Percentiles rank a stretch among this genome's conserved stretches.
phyloP scores from a whole-genome alignment of 1,140 invertebrate genomes.

The Xylocopa sonorina region DNA sequence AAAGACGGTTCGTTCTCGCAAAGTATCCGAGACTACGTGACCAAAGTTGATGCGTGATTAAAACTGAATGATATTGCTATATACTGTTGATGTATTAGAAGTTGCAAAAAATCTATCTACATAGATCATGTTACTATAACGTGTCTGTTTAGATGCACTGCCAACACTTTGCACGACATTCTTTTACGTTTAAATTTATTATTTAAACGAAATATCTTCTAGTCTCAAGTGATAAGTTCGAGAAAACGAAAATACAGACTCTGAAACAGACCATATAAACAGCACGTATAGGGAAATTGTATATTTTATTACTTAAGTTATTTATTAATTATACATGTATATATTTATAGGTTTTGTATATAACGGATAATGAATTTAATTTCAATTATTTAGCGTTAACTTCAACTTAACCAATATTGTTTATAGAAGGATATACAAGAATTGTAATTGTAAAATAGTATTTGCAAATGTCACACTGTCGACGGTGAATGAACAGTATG shows the following conservation, averaged over 20 bases:
- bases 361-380: not conserved
- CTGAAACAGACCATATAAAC: not conserved
- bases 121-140: conserved; percentile 5
- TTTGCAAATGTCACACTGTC: conserved; percentile 2
- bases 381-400: not conserved
- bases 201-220: conserved; percentile 27
- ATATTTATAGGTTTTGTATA: conserved; percentile 1
- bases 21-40: conserved; percentile 74
- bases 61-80: conserved; percentile 1
- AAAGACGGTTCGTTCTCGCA: conserved; percentile 68
- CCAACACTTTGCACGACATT: conserved; percentile 14
- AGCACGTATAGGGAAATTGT: not conserved
- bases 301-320: not conserved
- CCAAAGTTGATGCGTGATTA: conserved; percentile 56
- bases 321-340: conserved; percentile 14
- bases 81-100: conserved; percentile 11
- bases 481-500: not conserved
- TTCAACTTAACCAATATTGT: conserved; percentile 1
- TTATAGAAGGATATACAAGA: conserved; percentile 1
- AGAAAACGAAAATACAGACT: conserved; percentile 3
- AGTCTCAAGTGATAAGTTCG: not conserved
- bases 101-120: not conserved
- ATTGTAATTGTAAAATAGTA: too few relatives aligned
- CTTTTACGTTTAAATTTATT: conserved; percentile 2
- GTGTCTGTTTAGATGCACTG: conserved; percentile 14